These are phyloP conservation scores for Tragelaphus scriptus DNA, from an alignment of 2,113 vertebrate genomes.

Conservation along the genomic window DNA sequence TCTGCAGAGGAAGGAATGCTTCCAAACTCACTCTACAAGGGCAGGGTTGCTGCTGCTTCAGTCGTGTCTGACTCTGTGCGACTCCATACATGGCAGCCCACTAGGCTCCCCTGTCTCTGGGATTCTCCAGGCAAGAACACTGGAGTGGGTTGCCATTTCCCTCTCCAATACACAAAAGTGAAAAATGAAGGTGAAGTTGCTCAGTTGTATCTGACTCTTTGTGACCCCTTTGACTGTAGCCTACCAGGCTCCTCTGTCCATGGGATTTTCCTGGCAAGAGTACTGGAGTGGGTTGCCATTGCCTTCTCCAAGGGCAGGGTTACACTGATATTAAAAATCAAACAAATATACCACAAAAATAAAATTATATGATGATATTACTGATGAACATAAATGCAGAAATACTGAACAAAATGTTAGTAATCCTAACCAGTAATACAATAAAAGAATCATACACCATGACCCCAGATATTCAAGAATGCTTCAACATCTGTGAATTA, in stretches of 20 bases:
- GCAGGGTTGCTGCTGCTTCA: not conserved
- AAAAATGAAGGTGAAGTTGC: not conserved
- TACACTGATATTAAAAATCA: not conserved
- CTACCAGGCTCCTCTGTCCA: not conserved
- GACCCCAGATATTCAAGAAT: not conserved
- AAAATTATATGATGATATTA: not conserved
- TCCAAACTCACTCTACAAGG: not conserved
- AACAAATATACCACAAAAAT: not conserved
- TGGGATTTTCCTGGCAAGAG: not conserved
- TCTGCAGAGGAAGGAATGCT: not conserved
- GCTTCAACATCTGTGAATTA: not conserved
- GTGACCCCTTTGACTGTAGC: rapidly evolving
- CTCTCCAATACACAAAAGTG: not conserved
- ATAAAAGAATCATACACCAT: not conserved
- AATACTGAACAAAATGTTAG: not conserved
- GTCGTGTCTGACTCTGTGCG: rapidly evolving
- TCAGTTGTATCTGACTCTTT: not conserved
- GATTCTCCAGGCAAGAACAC: not conserved
- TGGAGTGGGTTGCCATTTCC: not conserved
- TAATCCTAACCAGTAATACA: not conserved
- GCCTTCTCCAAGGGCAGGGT: not conserved
- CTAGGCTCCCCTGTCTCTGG: rapidly evolving
- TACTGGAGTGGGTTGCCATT: not conserved
- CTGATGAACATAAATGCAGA: not conserved
- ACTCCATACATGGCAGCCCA: not conserved